Percentiles rank a stretch among this genome's conserved stretches.
Evolutionary conservation across 2,113 vertebrate species (phyloP).

Genomic region (Cyprinus carpio): DNA sequence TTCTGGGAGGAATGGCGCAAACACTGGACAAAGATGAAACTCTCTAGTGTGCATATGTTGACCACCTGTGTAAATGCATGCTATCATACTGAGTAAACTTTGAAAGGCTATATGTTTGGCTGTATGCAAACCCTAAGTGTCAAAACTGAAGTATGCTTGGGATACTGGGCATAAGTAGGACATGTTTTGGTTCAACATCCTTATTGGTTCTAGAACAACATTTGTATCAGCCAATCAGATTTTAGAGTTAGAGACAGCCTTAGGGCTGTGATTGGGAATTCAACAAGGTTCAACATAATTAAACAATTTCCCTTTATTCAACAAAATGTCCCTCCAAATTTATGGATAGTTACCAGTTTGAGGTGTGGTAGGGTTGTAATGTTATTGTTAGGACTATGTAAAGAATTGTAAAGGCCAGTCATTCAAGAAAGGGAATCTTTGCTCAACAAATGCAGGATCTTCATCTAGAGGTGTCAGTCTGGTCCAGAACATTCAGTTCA

Average conservation of each 20-base stretch:
- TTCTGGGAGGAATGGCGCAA: background rate
- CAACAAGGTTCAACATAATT: background rate
- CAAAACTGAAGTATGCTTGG: background rate
- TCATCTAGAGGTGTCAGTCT: background rate
- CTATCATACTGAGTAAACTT: background rate
- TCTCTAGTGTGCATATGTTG: too few species aligned
- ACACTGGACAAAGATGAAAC: background rate
- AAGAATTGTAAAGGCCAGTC: background rate
- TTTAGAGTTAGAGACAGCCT: background rate
- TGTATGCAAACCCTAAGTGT: background rate
- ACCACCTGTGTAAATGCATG: background rate
- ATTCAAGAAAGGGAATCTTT: background rate
- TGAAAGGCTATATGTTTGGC: background rate
- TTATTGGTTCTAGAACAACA: background rate
- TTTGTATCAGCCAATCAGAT: background rate
- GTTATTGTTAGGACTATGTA: too few species aligned
- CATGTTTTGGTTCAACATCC: background rate
- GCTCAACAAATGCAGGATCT: background rate
- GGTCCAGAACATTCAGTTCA: slow-evolving; percentile 43
- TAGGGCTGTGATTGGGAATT: background rate
- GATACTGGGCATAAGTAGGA: background rate
- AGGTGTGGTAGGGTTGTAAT: background rate
- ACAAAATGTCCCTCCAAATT: background rate
- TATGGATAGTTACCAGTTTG: background rate
- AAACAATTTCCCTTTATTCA: background rate